Base-by-base conservation (phyloP, 2,888 invertebrate genomes). In the Agriotes lineatus region DNA sequence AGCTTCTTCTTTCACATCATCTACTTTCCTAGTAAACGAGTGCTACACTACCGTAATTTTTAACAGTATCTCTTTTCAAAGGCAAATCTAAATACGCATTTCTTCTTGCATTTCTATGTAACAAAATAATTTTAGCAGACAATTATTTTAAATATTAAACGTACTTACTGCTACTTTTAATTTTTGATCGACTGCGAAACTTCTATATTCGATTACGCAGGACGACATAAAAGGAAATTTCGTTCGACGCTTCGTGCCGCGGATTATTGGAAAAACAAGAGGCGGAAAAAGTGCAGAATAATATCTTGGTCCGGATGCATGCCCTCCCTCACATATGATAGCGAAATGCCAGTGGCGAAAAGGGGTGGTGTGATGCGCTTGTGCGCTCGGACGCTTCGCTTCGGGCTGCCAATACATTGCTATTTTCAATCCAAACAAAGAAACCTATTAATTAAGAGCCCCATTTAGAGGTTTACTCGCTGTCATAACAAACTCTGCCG, bases 391-490 rank as follows among this genome's bases (percentile, higher is more conserved):
- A 81, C 81, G 81, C 82, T 76, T 79, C 75, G 80, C 81, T 78
- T 73, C 75, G 71, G 78, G 80, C 80, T 74, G 75, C 76, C 79
- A 77, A 80, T 79, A 79, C 78, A 74, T 77, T 76, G 76, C 78
- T 84, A 83, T 84, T 84, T 84, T 83, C 81, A 83, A 78, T 81
- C 79, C 80, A 83, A 84, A 84, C 84, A 84, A 80, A 81, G 81
- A 82, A 82, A 82, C 81, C 82, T 82, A 82, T 83, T 84, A 84
- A 83, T 84, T 83, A 84, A 84, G 82, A 80, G 82, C 81, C 81
- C 81, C 82, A 81, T 82, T 82, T 82, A 81, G 78, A 78, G 81
- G 81, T 83, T 83, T 82, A 80, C 79, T 74, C 78, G 76, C 77
- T 80, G 77, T 80, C 78, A 82, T 79, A 82, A 82, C 80, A 82